Evolutionary conservation across 2,797 vertebrate species (phyloP).

Genomic region (Acrocephalus scirpaceus): DNA sequence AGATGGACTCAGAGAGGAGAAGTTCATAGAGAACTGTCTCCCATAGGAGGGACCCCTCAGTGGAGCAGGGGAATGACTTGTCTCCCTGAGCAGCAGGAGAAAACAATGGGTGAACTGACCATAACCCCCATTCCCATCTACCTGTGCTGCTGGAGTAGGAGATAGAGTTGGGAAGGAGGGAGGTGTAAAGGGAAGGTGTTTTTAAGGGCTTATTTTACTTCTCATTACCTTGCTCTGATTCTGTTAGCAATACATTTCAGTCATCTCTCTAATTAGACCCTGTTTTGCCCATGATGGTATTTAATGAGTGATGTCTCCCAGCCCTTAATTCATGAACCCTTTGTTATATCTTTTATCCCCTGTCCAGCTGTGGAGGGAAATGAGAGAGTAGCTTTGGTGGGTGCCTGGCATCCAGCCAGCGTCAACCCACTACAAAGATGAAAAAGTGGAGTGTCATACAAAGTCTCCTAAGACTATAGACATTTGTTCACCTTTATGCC

Average conservation of each 20-base stretch:
- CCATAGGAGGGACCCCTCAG: too few relatives aligned
- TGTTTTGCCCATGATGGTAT: neutral
- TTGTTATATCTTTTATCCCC: neutral
- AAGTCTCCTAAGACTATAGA: neutral
- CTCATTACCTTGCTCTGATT: neutral
- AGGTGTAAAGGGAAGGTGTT: neutral
- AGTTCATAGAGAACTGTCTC: too few relatives aligned
- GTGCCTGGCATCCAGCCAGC: neutral
- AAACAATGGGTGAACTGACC: neutral
- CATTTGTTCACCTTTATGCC: neutral
- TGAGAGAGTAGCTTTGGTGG: neutral
- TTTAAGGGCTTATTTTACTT: neutral
- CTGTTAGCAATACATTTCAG: neutral
- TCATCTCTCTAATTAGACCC: neutral
- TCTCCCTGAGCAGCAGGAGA: neutral
- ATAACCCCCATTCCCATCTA: neutral
- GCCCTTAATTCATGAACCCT: neutral
- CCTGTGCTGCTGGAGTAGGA: neutral
- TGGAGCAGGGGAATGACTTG: neutral
- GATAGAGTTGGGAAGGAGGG: neutral
- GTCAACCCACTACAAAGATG: neutral
- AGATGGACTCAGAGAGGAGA: too few relatives aligned
- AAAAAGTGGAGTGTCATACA: neutral
- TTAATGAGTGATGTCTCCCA: neutral
- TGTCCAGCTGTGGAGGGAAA: neutral